A percentile compares a stretch with the other conserved stretches of the same genome.
phyloP scores from a whole-genome alignment of 2,888 invertebrate species.

The Hirtodrosophila cameraria region DNA sequence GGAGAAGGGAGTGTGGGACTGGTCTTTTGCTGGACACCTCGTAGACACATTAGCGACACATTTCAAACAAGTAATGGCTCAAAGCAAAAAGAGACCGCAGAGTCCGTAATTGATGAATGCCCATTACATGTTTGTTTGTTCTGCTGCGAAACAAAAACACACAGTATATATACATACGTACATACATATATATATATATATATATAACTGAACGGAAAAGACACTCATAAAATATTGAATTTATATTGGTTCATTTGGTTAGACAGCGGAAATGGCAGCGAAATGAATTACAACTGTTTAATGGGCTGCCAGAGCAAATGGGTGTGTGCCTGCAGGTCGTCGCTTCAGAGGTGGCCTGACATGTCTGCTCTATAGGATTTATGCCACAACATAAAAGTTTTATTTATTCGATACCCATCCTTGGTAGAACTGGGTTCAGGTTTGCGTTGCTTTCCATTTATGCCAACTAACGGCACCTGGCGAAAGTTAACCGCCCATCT shows the following conservation, averaged over 20 bases:
- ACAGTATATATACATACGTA: no score
- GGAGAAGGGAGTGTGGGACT: conserved; percentile 3
- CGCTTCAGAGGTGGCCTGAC: conserved; percentile 19
- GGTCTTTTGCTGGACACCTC: conserved; percentile 36
- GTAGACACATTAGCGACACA: conserved; percentile 53
- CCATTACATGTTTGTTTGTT: conserved; percentile 36
- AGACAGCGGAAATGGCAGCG: conserved; percentile 56
- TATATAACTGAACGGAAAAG: conserved; percentile 19
- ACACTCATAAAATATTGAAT: conserved; percentile 64
- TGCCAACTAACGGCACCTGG: conserved; percentile 25
- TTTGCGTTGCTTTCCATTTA: conserved; percentile 1
- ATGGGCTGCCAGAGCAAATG: conserved; percentile 39
- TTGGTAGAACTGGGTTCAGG: conserved; percentile 6
- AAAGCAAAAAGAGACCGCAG: conserved; percentile 22
- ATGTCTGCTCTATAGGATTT: conserved; percentile 41
- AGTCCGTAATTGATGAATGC: conserved; percentile 61
- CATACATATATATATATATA: no score
- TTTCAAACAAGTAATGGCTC: conserved; percentile 26
- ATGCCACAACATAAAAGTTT: conserved; percentile 52
- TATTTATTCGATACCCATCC: conserved; percentile 41
- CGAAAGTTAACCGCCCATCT: neutral
- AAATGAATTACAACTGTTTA: conserved; percentile 64
- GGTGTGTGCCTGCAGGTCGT: conserved; percentile 29
- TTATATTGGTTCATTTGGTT: conserved; percentile 65
- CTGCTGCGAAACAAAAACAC: conserved; percentile 1